These are phyloP conservation scores for Suillia variegata DNA, from an alignment of 2,888 invertebrate species.

Conservation along the genomic window DNA sequence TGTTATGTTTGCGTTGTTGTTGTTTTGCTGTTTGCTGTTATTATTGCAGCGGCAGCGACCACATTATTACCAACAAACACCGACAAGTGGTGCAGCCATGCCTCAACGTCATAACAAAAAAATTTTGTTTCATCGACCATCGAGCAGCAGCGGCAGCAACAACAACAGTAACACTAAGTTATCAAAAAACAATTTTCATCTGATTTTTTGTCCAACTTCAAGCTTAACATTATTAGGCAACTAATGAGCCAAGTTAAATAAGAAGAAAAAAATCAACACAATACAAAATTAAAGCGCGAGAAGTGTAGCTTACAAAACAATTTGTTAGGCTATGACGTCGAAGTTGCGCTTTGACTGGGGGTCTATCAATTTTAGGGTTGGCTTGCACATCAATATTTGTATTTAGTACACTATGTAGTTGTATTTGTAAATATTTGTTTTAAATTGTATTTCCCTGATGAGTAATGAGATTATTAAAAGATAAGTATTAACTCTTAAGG, in stretches of 20 bases:
- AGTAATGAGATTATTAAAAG: too few relatives aligned
- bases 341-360: background rate
- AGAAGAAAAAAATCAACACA: background rate
- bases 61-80: background rate
- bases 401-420: too few relatives aligned
- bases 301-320: background rate
- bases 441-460: too few relatives aligned
- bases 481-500: too few relatives aligned
- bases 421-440: too few relatives aligned
- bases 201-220: too few relatives aligned
- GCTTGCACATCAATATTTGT: too few relatives aligned
- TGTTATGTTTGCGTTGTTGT: background rate
- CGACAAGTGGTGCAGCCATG: background rate
- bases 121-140: too few relatives aligned
- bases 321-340: background rate
- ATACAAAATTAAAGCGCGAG: background rate
- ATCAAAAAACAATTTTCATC: background rate
- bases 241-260: background rate
- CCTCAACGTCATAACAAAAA: too few relatives aligned
- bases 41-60: background rate
- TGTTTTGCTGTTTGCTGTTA: background rate
- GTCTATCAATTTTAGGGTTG: too few relatives aligned
- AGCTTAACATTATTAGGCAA: background rate
- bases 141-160: too few relatives aligned
- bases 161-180: background rate